phyloP scores from a whole-genome alignment of 2,113 vertebrate species.

The Paraplagusia blochii region DNA sequence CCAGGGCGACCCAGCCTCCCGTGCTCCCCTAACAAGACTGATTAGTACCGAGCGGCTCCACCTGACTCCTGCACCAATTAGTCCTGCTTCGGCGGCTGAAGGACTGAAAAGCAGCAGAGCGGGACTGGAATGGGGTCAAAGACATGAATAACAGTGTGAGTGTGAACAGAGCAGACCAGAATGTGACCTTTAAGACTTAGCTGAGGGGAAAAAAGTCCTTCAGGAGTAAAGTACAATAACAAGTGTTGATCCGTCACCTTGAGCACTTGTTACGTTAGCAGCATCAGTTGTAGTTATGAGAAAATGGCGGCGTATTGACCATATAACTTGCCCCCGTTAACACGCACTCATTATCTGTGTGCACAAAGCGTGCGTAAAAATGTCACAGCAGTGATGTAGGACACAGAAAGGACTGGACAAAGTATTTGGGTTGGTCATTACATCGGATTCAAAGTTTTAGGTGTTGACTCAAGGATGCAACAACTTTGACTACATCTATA shows the following conservation, averaged over 20 bases:
- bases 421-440: no score
- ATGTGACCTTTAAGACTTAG: not conserved
- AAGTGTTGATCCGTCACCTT: slow-evolving; percentile 10
- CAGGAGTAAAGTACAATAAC: not conserved
- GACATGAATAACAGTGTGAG: slow-evolving; percentile 9
- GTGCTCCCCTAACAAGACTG: slow-evolving; percentile 81
- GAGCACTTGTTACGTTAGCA: slow-evolving; percentile 22
- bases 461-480: no score
- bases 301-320: slow-evolving; percentile 49
- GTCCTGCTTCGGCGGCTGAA: slow-evolving; percentile 68
- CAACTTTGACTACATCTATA: no score
- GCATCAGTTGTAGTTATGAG: slow-evolving; percentile 51
- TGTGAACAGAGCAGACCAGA: slow-evolving; percentile 6
- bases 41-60: slow-evolving; percentile 80
- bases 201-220: not conserved
- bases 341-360: slow-evolving; percentile 60
- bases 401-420: slow-evolving; percentile 42
- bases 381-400: slow-evolving; percentile 46
- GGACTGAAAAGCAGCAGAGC: slow-evolving; percentile 72
- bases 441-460: no score
- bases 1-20: slow-evolving; percentile 40
- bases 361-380: slow-evolving; percentile 52
- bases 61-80: slow-evolving; percentile 84
- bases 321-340: slow-evolving; percentile 61
- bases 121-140: slow-evolving; percentile 14